Evolutionary conservation across 2,113 vertebrate genomes (phyloP).

Genomic region (Orcinus orca): DNA sequence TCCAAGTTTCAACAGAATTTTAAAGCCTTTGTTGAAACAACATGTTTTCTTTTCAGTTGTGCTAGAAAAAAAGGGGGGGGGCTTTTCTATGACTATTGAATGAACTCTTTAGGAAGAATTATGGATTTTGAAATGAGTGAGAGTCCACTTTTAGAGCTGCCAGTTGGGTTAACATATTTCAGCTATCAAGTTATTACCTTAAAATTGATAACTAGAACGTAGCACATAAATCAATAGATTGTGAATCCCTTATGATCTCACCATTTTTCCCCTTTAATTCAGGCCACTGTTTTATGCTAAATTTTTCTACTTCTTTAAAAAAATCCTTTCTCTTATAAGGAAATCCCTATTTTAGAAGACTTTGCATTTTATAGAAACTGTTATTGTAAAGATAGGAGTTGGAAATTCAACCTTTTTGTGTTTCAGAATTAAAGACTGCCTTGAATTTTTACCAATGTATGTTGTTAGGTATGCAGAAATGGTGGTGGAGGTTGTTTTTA

Average conservation of each 20-base stretch:
- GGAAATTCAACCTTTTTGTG: neutral
- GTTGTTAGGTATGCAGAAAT: neutral
- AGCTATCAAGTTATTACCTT: neutral
- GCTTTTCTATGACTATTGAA: neutral
- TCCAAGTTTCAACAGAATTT: constrained; percentile 44
- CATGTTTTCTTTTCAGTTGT: constrained; percentile 34
- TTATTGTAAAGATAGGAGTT: neutral
- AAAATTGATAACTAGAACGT: neutral
- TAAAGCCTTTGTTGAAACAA: constrained; percentile 50
- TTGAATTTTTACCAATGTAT: neutral
- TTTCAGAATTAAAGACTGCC: neutral
- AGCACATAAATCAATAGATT: neutral
- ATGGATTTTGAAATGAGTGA: neutral
- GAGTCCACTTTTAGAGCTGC: neutral
- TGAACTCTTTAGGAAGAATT: neutral
- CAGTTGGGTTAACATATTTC: neutral
- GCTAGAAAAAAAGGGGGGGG: neutral
- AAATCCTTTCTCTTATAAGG: neutral
- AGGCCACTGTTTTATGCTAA: neutral
- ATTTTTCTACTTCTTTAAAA: neutral
- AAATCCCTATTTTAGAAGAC: constrained; percentile 17
- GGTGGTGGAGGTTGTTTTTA: neutral
- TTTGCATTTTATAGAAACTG: neutral
- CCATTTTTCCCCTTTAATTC: neutral
- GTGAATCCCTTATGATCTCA: neutral